Percentiles rank a stretch among this genome's conserved stretches.
These are phyloP conservation scores for Protobothrops flavoviridis DNA, from an alignment of 2,113 vertebrate species.

Conservation along the genomic window DNA sequence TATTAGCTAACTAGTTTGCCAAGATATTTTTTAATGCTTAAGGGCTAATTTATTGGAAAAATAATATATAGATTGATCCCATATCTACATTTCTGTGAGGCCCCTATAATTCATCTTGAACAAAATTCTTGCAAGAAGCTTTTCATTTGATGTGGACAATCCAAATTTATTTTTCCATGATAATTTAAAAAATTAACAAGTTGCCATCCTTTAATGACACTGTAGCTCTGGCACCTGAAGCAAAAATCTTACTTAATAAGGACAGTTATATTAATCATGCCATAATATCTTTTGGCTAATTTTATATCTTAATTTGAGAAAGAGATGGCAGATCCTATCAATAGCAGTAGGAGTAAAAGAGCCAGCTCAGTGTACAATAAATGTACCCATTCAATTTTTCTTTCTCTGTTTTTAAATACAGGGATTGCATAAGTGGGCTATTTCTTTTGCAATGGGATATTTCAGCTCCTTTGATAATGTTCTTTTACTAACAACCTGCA, in stretches of 20 bases:
- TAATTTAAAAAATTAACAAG: not conserved
- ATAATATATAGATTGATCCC: not conserved
- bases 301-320: not conserved
- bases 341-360: not conserved
- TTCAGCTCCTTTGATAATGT: not conserved
- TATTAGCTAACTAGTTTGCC: not conserved
- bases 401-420: not conserved
- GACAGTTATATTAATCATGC: rapidly evolving
- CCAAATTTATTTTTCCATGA: not conserved
- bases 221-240: not conserved
- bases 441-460: not conserved
- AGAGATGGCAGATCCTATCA: not conserved
- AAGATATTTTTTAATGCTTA: not conserved
- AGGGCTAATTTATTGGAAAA: not conserved
- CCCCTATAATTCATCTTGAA: not conserved
- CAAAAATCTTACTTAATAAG: not conserved
- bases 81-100: not conserved
- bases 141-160: not conserved
- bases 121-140: not conserved
- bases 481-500: not conserved
- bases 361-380: not conserved
- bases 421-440: too few species aligned
- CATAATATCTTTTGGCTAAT: not conserved
- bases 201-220: not conserved
- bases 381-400: slow-evolving; percentile 2